phyloP scores from a whole-genome alignment of 2,113 vertebrate genomes.

The Donacobius atricapilla region DNA sequence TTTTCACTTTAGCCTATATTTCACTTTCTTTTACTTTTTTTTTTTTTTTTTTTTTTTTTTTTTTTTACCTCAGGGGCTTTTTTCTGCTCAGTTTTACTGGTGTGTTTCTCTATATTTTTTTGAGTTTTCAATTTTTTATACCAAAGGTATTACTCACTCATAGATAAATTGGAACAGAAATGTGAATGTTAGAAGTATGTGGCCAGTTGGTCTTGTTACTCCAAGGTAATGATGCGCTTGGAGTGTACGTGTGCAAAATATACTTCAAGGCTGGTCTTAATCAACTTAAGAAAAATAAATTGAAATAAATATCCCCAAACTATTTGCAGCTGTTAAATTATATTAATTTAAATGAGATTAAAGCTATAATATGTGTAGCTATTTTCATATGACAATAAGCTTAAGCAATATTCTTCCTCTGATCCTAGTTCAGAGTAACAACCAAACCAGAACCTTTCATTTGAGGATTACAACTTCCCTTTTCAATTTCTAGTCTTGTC shows the following conservation, averaged over 20 bases:
- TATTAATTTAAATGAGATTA: slow-evolving; percentile 50
- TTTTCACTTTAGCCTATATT: background rate
- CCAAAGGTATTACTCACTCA: background rate
- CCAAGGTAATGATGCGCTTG: background rate
- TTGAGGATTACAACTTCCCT: background rate
- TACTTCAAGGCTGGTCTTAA: slow-evolving; percentile 15
- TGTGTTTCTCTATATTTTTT: background rate
- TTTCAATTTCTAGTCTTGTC: background rate
- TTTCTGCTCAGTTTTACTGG: background rate
- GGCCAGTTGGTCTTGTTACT: background rate
- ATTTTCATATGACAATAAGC: slow-evolving; percentile 24
- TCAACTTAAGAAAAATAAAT: slow-evolving; percentile 39
- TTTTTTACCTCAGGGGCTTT: accelerated
- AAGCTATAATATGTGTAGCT: background rate
- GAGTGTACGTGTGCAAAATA: slow-evolving; percentile 7
- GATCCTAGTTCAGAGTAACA: background rate
- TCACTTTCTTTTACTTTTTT: background rate
- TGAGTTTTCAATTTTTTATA: background rate
- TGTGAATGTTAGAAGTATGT: background rate
- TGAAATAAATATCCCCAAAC: slow-evolving; percentile 19
- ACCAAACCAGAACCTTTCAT: background rate
- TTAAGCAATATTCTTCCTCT: background rate
- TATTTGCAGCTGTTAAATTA: slow-evolving; percentile 34
- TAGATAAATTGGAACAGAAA: background rate
- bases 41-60: background rate